Evolutionary conservation across 92 coral and sea anemone species (phyloP), one percentile per base, ranked within the genome.

Genomic region (Diadumene lineata): DNA sequence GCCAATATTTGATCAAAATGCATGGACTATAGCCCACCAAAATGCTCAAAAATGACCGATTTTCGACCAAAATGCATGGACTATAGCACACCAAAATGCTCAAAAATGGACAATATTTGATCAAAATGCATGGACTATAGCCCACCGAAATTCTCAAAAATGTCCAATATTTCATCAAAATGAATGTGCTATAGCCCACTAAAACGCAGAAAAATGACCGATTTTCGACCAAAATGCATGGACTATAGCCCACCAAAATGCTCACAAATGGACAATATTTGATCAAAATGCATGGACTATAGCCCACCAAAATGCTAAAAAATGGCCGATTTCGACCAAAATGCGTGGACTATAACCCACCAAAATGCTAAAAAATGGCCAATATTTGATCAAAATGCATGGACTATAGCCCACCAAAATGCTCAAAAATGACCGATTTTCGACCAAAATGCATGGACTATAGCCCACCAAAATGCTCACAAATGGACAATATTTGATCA

Each of bases 21-120:
- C 4, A 53, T 53, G 60, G 60, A 53, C 60, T 53, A 16, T 53
- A 53, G 60, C 60, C 60, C n/a, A n/a, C n/a, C 53, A 46, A 46
- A 46, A 46, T 46, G 53, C 53, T 16, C 16, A 46, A 46, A 46
- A 46, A 46, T 46, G 53, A 16, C 53, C 53, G 10, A 46, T 9
- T 9, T 46, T 46, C 53, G n/a, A 46, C 53, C 10, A 46, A 9
- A 9, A 9, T 46, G 10, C 9, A 46, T 46, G 53, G 53, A 46
- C 53, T 46, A 46, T 46, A n/a, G n/a, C n/a, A n/a, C n/a, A n/a
- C n/a, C n/a, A n/a, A n/a, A n/a, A n/a, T n/a, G n/a, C n/a, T n/a
- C n/a, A n/a, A n/a, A n/a, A n/a, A n/a, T n/a, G n/a, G n/a, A n/a
- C n/a, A n/a, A n/a, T n/a, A n/a, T n/a, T n/a, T n/a, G n/a, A n/a